Base-by-base conservation (phyloP, 2,888 invertebrate genomes). In the Ophion ventricosus region DNA sequence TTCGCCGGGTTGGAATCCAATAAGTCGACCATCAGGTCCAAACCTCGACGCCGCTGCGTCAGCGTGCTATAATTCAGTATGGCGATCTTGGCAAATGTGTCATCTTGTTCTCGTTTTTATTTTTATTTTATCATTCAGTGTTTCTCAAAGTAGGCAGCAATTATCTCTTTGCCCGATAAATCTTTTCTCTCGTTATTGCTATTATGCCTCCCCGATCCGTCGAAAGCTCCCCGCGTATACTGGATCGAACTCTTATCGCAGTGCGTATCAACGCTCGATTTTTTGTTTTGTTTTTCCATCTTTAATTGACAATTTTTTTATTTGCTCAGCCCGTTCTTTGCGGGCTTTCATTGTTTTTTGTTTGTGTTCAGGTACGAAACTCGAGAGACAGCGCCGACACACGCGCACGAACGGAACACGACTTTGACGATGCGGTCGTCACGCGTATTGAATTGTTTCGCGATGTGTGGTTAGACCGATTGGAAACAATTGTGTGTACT, bases 181-280 rank as follows among this genome's bases (percentile, higher is more conserved):
- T 56, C 11, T 82, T 56, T 81, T 73, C 59, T 81, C 78, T 43
- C 43, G 57, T 78, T 43, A 20, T 20, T 29, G 23, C 17, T 61
- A 89, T 90, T 89, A 90, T 90, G 89, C 87, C 87, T 84, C 80
- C 83, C 87, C 74, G 74, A 67, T 84, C 56, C 84, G 20, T 11
- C 35, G 20, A 67, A 43, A 73, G 66, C 54, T 64, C 54, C 69
- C 56, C 40, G 40, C 29, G 14, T 10, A 25, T 43, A 49, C 61
- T 35, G 59, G 25, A 54, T 76, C 66, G 23, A 74, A 63, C 69
- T 70, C 29, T 64, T 4, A 49, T 49, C 17, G 49, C 72, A 43
- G 59, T 69, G 57, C 40, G 35, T 43, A 14, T 67, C 54, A 54
- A 66, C 43, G 57, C 23, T 66, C 29, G 57, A 73, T 66, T 40